phyloP scores from a whole-genome alignment of 2,797 vertebrate species.

The Lutjanus campechanus region DNA sequence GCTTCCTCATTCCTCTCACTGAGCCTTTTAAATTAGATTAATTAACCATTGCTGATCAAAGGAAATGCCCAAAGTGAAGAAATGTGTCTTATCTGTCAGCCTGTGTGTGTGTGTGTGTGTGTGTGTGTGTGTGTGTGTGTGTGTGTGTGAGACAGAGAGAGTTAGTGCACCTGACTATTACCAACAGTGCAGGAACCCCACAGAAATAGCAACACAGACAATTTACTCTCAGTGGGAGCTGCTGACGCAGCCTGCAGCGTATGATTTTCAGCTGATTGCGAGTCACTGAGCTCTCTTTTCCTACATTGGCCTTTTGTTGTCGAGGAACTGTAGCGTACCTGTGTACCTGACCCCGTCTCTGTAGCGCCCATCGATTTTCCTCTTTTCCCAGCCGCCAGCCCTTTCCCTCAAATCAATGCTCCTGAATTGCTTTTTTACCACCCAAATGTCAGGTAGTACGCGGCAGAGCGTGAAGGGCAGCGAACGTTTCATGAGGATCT shows the following conservation, averaged over 20 bases:
- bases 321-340: constrained; percentile 44
- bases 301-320: constrained; percentile 59
- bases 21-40: constrained; percentile 40
- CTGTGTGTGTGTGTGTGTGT: not conserved
- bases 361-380: constrained; percentile 64
- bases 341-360: constrained; percentile 49
- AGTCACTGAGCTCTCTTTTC: constrained; percentile 49
- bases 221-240: constrained; percentile 51
- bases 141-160: not conserved
- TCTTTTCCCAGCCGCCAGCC: constrained; percentile 49
- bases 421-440: constrained; percentile 67
- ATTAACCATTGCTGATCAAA: constrained; percentile 51
- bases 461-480: constrained; percentile 54
- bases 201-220: constrained; percentile 59
- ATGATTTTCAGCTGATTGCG: constrained; percentile 53
- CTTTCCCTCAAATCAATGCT: constrained; percentile 69
- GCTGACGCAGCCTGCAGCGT: constrained; percentile 43
- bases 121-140: not conserved
- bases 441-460: constrained; percentile 68
- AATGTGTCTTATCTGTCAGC: constrained; percentile 20
- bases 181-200: constrained; percentile 28
- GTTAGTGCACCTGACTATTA: constrained; percentile 40
- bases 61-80: constrained; percentile 36
- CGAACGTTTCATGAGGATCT: constrained; percentile 41
- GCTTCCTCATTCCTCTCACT: constrained; percentile 3